Conservation (phyloP, 2,113 vertebrate genomes). For the Mus spicilegus region DNA sequence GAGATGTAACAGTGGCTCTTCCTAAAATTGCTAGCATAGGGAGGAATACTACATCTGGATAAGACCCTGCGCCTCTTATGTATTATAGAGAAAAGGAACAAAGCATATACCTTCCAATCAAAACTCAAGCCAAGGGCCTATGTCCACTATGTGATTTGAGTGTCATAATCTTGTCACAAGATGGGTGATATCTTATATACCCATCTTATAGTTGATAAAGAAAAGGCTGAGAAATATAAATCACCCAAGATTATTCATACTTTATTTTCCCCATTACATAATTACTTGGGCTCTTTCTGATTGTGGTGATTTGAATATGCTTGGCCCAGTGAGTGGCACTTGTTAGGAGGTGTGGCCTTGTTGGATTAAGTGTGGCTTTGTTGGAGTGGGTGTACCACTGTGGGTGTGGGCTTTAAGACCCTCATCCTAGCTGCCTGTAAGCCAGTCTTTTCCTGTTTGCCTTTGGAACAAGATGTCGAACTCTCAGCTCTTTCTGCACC, state of each 20-base stretch:
- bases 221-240: not conserved
- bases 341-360: no score
- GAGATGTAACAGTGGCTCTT: not conserved
- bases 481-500: no score
- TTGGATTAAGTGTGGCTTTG: no score
- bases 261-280: not conserved
- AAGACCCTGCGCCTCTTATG: not conserved
- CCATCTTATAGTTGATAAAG: not conserved
- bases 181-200: not conserved
- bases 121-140: not conserved
- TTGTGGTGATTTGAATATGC: no score
- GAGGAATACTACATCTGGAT: not conserved
- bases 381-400: no score
- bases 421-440: no score
- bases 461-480: no score
- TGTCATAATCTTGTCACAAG: not conserved
- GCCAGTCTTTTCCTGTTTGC: no score
- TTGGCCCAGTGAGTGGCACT: no score
- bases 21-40: not conserved
- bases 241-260: not conserved
- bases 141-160: not conserved
- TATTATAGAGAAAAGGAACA: conserved; percentile 11
- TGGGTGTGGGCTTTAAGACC: no score
- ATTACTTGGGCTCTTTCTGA: not conserved
- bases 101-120: not conserved